Conservation (phyloP, 1,140 invertebrate species). For the Drosophila tropicalis region DNA sequence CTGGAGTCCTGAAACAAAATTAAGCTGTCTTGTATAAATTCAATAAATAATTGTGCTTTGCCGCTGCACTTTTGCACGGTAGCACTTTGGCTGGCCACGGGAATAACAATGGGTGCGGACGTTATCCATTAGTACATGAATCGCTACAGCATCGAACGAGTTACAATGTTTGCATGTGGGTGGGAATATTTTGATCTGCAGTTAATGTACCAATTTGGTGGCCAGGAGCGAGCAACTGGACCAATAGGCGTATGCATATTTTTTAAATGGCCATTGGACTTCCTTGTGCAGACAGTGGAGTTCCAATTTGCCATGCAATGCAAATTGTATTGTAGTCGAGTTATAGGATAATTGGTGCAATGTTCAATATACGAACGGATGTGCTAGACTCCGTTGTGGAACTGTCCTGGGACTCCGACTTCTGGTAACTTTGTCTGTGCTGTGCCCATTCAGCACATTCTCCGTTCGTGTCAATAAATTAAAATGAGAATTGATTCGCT, state of each 20-base stretch:
- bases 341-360: constrained; percentile 80
- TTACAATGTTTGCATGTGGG: not conserved
- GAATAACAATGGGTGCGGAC: constrained; percentile 27
- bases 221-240: constrained; percentile 16
- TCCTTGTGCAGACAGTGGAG: constrained; percentile 54
- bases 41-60: constrained; percentile 77
- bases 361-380: constrained; percentile 34
- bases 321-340: constrained; percentile 80
- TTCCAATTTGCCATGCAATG: constrained; percentile 78
- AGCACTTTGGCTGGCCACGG: constrained; percentile 3
- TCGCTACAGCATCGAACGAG: constrained; percentile 5
- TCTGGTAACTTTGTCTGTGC: constrained; percentile 25
- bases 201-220: constrained; percentile 66
- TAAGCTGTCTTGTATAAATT: constrained; percentile 62
- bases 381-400: constrained; percentile 15
- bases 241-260: constrained; percentile 71
- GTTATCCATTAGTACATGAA: constrained; percentile 17
- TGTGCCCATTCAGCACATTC: constrained; percentile 28
- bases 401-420: not conserved
- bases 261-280: constrained; percentile 72
- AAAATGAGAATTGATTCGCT: constrained; percentile 82
- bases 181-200: constrained; percentile 54
- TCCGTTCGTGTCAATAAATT: constrained; percentile 80
- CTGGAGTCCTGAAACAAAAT: constrained; percentile 69
- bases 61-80: not conserved